Evolutionary conservation across 2,797 vertebrate genomes (phyloP).

Genomic region (Acridotheres tristis): DNA sequence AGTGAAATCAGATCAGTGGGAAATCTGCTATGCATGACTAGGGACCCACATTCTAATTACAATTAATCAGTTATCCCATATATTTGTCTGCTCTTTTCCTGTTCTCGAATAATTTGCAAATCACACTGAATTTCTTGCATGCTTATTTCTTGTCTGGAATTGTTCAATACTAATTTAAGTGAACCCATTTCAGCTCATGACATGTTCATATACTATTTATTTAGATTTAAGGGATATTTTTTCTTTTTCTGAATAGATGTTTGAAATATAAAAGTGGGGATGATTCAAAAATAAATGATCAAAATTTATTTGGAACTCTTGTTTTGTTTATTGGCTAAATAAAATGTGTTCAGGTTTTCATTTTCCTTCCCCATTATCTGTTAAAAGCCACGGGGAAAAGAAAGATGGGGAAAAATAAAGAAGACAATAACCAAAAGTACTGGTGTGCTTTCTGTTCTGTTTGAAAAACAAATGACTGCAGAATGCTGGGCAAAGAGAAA

Average conservation of each 20-base stretch:
- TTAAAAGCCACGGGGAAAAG: background rate
- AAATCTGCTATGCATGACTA: background rate
- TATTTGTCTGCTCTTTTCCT: background rate
- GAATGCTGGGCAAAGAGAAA: background rate
- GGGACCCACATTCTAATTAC: background rate
- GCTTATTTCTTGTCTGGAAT: slow-evolving; percentile 12
- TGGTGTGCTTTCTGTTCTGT: background rate
- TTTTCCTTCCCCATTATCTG: background rate
- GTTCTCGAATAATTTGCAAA: background rate
- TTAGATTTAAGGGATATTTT: rapidly evolving
- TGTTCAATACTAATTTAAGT: background rate
- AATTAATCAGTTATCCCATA: background rate
- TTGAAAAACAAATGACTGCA: background rate
- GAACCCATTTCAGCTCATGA: background rate
- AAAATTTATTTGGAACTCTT: background rate
- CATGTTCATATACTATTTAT: background rate
- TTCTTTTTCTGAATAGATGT: background rate
- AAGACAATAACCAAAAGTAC: background rate
- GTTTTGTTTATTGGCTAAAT: background rate
- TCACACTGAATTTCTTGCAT: slow-evolving; percentile 19
- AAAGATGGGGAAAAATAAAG: background rate
- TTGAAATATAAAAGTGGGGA: background rate
- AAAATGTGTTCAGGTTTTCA: background rate
- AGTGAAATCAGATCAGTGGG: background rate
- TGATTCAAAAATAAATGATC: background rate